Evolutionary conservation across 2,797 vertebrate genomes (phyloP), one percentile per base, ranked within the genome.

Genomic region (Brachymystax lenok): DNA sequence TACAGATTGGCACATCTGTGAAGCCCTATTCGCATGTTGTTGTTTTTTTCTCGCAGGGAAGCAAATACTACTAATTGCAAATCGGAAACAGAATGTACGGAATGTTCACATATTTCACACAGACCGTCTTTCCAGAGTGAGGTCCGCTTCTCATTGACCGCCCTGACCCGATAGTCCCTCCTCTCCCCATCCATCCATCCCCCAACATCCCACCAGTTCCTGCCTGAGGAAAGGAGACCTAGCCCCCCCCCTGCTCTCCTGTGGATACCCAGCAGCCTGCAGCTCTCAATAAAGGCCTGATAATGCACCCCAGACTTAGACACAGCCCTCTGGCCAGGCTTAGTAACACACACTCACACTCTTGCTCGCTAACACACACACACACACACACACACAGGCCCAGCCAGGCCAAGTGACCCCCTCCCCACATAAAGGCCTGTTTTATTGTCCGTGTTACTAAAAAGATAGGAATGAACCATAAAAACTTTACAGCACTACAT

Each of bases 391-490:
- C 69, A 56, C 64, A 76, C 73, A 74, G 3, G 27, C 64, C 69
- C 71, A 54, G 73, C 66, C 77, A 68, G 69, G 79, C 82, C 27
- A 69, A 87, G 76, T 81, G 84, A 90, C 84, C 84, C 73, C 71
- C 71, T 77, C 74, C 73, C 73, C 79, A 80, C 75, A 61, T 86
- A 84, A 71, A 70, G 21, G 71, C 70, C 66, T 77, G 74, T 86
- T 90, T 88, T 82, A 89, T 84, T 80, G 84, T 82, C 64, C 4
- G 35, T 74, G 79, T 89, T 84, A 76, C 82, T 88, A 87, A 91
- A 92, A 89, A 84, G 81, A 84, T 68, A 87, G 88, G 89, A 93
- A 91, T 88, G 88, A 88, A 81, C 82, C 74, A 87, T 89, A 91
- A 91, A 88, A 89, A 2, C 14, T 86, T 93, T 88, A 89, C 52